A percentile compares a stretch with the other conserved stretches of the same genome.
These are phyloP conservation scores for Phylloscopus collybita DNA, from an alignment of 2,797 vertebrate species.

Conservation along the genomic window DNA sequence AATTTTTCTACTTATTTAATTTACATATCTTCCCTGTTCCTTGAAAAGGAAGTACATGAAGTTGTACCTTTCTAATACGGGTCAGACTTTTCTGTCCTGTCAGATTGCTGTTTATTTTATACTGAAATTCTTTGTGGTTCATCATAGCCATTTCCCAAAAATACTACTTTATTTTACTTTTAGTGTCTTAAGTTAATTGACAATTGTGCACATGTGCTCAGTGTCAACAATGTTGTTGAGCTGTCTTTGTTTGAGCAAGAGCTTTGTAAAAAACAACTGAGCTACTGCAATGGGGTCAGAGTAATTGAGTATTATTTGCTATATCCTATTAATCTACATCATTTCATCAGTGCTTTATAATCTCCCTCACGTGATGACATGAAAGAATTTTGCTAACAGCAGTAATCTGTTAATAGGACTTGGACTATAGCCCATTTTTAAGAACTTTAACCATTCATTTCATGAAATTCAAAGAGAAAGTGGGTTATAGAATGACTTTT, in stretches of 20 bases:
- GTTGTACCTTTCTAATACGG: neutral
- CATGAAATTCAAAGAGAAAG: neutral
- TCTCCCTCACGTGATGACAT: neutral
- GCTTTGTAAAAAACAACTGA: neutral
- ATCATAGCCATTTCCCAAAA: neutral
- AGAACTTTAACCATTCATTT: neutral
- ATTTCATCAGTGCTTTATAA: conserved; percentile 19
- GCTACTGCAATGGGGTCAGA: neutral
- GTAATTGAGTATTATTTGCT: conserved; percentile 23
- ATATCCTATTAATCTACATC: conserved; percentile 15
- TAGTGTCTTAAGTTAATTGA: neutral
- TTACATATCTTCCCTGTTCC: neutral
- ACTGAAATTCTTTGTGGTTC: neutral
- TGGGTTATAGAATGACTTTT: neutral
- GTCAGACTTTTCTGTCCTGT: neutral
- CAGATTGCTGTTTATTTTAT: neutral
- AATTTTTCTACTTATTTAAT: neutral
- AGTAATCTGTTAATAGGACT: neutral
- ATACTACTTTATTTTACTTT: neutral
- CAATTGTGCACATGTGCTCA: neutral
- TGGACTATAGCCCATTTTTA: neutral
- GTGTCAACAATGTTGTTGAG: neutral
- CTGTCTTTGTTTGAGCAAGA: neutral
- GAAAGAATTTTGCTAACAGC: neutral
- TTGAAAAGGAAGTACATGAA: neutral